Percentiles rank a stretch among this genome's conserved stretches.
phyloP scores from a whole-genome alignment of 2,888 invertebrate species.

The Melinopterus prodromus region DNA sequence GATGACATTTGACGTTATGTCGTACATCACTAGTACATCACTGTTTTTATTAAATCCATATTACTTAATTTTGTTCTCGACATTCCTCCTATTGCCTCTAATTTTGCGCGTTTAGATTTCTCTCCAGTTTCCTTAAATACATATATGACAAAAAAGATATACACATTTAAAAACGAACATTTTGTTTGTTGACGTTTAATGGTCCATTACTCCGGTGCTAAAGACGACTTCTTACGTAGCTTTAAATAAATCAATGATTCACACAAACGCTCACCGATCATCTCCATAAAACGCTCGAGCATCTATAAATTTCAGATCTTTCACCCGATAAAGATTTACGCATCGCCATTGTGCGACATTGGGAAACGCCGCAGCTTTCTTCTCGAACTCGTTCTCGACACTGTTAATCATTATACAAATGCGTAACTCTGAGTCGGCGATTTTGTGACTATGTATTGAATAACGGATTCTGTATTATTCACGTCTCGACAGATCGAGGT shows the following conservation, averaged over 20 bases:
- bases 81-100: no score
- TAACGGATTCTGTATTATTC: constrained; percentile 4
- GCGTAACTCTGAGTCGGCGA: not conserved
- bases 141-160: no score
- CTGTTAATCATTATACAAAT: not conserved
- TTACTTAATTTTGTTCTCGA: no score
- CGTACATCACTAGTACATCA: no score
- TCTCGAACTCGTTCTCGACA: not conserved
- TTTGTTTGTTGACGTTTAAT: no score
- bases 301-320: not conserved
- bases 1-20: no score
- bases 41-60: no score
- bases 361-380: not conserved
- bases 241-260: not conserved
- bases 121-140: no score
- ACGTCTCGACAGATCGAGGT: not conserved
- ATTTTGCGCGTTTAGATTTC: no score
- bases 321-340: not conserved
- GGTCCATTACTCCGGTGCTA: no score
- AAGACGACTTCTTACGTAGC: not conserved
- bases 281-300: not conserved
- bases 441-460: not conserved
- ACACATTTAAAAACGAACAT: no score
- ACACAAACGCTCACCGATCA: not conserved
- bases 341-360: not conserved